Evolutionary conservation across 37 sponge, comb jelly and placozoan species (phyloP), one percentile per base, ranked within the genome.

Genomic region (Hormiphora californensis): DNA sequence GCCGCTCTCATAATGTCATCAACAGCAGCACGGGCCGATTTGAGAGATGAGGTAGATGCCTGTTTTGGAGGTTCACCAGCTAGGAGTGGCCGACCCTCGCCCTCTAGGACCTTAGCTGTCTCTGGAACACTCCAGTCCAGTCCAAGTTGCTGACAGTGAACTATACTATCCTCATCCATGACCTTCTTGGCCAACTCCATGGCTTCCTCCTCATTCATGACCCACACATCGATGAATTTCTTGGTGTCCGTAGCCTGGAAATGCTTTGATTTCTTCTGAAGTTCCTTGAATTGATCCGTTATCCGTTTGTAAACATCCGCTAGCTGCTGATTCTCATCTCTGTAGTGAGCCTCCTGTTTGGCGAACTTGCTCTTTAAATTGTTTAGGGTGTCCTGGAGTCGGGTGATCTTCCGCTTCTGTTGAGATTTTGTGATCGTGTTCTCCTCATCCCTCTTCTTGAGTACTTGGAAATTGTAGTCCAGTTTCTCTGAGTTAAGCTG

Each of bases 381-480:
- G 69, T 89, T 98, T 33, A 91, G 89, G 0, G 86, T 88, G 87
- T 98, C 99, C 44, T 98, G 95, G 0, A 95, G 91, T 12, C 93
- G 87, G 4, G 95, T 95, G 51, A 98, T 89, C 89, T 94, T 93
- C 27, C 99, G 49, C 85, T 98, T 98, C 90, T 98, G 99, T 73
- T 93, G 95, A 34, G 90, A 92, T 40, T 93, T 92, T 30, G 94
- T 95, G 53, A 90, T 62, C 32, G 90, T 92, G 90, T 98, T 98
- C 87, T 98, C 99, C 40, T 98, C 99, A 54, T 98, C 99, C 22
- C 99, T 86, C 90, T 98, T 98, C 88, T 93, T 98, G 46, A 98
- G 88, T 9, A 94, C 89, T 54, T 95, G 99, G 51, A 92, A 92
- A 86, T 98, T 98, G 89, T 98, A 98, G 61, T 98, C 99, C 40